Evolutionary conservation across 2,888 invertebrate species (phyloP).

Genomic region (Carcina quercana): DNA sequence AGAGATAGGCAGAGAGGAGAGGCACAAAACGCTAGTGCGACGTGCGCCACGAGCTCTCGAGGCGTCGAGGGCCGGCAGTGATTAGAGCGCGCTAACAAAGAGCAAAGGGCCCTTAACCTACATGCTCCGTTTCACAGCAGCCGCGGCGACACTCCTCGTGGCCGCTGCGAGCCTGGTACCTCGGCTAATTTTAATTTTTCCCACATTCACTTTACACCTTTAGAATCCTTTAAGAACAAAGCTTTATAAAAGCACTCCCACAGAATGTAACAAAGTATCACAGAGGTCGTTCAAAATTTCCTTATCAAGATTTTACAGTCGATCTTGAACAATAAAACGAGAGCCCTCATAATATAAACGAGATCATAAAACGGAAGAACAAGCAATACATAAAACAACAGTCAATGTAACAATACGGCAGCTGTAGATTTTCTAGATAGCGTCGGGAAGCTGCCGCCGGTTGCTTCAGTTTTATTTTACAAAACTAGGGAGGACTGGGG

Average conservation of each 20-base stretch:
- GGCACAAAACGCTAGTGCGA: conserved; percentile 63
- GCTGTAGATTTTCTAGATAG: conserved; percentile 45
- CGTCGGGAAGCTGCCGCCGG: conserved; percentile 33
- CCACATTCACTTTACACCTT: background rate
- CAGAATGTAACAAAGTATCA: conserved; percentile 7
- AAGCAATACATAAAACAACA: conserved; percentile 48
- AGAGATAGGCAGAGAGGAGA: conserved; percentile 46
- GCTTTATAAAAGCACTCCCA: background rate
- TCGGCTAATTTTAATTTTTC: conserved; percentile 41
- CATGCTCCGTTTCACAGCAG: conserved; percentile 68
- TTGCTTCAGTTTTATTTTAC: conserved; percentile 51
- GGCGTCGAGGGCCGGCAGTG: conserved; percentile 63
- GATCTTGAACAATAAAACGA: conserved; percentile 36
- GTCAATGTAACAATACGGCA: conserved; percentile 40
- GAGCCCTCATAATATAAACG: conserved; percentile 40
- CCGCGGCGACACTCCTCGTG: conserved; percentile 51
- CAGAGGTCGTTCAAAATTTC: conserved; percentile 20
- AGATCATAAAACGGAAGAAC: conserved; percentile 40
- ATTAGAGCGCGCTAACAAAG: conserved; percentile 74
- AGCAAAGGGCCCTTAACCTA: conserved; percentile 67
- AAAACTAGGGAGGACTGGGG: conserved; percentile 41
- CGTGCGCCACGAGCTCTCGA: conserved; percentile 52
- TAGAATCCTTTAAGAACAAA: background rate
- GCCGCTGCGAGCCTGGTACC: conserved; percentile 49
- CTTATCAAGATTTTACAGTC: conserved; percentile 36